Base-by-base conservation (phyloP, 2,113 vertebrate species). In the Aptenodytes patagonicus region DNA sequence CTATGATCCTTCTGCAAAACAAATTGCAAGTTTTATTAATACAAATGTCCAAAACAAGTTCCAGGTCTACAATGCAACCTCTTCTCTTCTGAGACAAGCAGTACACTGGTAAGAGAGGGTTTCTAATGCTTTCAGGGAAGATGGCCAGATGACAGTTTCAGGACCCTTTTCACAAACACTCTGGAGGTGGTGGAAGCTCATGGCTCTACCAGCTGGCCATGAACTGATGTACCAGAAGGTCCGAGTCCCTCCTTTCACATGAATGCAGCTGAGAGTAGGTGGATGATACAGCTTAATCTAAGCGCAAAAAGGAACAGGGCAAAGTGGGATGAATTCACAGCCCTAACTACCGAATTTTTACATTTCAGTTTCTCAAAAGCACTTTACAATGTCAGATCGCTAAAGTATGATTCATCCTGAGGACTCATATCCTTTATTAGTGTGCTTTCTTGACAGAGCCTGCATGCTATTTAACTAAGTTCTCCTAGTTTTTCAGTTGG, bases 341-440 rank as follows among this genome's bases (percentile, higher is more conserved):
- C 26, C 82, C 29, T 69, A 87, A 61, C 65, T 57, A 87, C 38
- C 17, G 10, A 17, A 26, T 38, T 92, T 78, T 46, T 55, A 71
- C 19, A 64, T 91, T 92, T 64, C 65, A 49, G 38, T 71, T 94
- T 87, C 86, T 66, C 55, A 31, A 36, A 83, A 83, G 60, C 47
- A 57, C 47, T 84, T 66, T 34, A 84, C 46, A 36, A 34, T 9
- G 7, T 82, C 87, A 93, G 61, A 82, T 5, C 84, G 11, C 69
- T 78, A 3, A 55, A 68, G 40, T 31, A 94, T 93, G 93, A 96
- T 76, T 96, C 95, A 95, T 76, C 78, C 70, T 7, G 34, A 84
- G n/a, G 70, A 91, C 44, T 95, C 81, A 40, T 15, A 87, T 17
- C 46, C 75, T 89, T 85, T 70, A 81, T 44, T 84, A 92, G 26